These are phyloP conservation scores for Hydrozoanthus tunicans DNA, from an alignment of 64 coral and sea anemone genomes.

Conservation along the genomic window DNA sequence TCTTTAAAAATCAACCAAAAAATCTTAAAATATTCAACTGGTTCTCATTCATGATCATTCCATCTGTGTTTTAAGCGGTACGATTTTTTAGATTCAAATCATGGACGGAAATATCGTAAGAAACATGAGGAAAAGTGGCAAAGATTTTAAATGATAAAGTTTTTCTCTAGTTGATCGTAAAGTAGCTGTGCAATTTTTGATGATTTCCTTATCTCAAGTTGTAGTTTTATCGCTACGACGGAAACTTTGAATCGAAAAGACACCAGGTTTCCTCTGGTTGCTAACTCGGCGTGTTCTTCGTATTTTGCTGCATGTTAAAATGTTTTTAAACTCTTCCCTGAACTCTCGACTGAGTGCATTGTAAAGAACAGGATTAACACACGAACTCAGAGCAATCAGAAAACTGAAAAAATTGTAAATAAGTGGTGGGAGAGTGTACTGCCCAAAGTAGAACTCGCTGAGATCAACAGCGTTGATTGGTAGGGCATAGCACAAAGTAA, in stretches of 20 bases:
- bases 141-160: no score
- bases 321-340: background rate
- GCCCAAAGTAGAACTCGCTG: background rate
- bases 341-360: background rate
- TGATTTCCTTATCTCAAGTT: no score
- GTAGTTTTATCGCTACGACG: no score
- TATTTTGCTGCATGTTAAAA: background rate
- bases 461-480: background rate
- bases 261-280: background rate
- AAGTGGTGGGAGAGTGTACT: background rate
- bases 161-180: no score
- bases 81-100: no score
- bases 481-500: background rate
- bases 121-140: no score
- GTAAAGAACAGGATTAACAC: conserved; percentile 6
- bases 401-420: background rate
- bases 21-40: no score
- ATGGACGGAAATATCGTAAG: no score
- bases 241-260: background rate
- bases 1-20: no score
- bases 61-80: no score
- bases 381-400: background rate
- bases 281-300: background rate
- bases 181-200: no score
- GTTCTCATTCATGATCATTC: no score